These are phyloP conservation scores for Phocides pigmalion DNA, from an alignment of 1,140 invertebrate species.

Conservation along the genomic window DNA sequence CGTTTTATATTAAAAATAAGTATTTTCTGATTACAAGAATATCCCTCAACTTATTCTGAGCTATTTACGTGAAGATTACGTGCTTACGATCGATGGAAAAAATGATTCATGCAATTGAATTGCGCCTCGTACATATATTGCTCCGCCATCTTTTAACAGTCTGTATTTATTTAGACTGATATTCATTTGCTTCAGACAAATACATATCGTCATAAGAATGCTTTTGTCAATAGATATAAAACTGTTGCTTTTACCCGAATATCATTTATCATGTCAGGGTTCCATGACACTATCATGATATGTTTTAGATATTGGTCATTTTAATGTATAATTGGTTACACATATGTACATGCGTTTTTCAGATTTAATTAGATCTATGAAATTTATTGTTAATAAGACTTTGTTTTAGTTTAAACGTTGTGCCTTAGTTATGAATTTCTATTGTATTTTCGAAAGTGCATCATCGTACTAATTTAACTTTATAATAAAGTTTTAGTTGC, in stretches of 20 bases:
- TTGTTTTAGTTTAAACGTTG: too few species aligned
- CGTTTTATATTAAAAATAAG: constrained; percentile 10
- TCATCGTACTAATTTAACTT: too few species aligned
- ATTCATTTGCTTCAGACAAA: constrained; percentile 30
- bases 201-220: constrained; percentile 19
- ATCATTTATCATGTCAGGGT: background rate
- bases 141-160: constrained; percentile 33
- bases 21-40: constrained; percentile 24
- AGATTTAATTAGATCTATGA: too few species aligned
- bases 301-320: too few species aligned
- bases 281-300: background rate
- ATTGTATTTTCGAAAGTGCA: too few species aligned
- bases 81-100: constrained; percentile 38
- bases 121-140: constrained; percentile 30
- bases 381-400: too few species aligned
- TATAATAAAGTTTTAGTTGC: background rate
- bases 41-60: constrained; percentile 14
- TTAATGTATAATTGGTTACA: too few species aligned
- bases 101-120: constrained; percentile 43
- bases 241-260: background rate
- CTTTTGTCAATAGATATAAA: constrained; percentile 16
- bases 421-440: too few species aligned
- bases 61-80: constrained; percentile 39
- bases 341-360: too few species aligned
- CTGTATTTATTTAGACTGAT: constrained; percentile 36